A percentile compares a stretch with the other conserved stretches of the same genome.
phyloP scores from a whole-genome alignment of 92 coral and sea anemone genomes.

The Muricea muricata region DNA sequence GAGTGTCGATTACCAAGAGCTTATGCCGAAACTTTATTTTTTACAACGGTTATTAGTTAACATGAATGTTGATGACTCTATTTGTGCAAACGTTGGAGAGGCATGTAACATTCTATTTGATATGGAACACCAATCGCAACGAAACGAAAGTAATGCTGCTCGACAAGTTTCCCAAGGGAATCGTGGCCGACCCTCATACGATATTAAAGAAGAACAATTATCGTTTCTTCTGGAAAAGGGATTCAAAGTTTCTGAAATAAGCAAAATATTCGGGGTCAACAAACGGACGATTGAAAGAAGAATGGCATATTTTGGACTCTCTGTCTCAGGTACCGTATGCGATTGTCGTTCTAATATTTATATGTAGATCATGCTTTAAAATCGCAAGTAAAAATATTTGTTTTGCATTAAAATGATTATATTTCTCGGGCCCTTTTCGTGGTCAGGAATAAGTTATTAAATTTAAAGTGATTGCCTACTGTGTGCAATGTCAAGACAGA shows the following conservation, averaged over 20 bases:
- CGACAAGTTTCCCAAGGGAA: not conserved
- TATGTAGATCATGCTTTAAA: too few species aligned
- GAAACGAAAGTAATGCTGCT: not conserved
- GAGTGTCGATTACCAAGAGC: not conserved
- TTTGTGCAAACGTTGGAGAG: not conserved
- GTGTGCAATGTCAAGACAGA: too few species aligned
- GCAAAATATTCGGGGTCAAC: conserved; percentile 2
- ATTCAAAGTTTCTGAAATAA: conserved; percentile 14
- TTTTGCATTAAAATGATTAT: too few species aligned
- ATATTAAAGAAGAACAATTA: conserved; percentile 36
- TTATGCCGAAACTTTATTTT: not conserved
- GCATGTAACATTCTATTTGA: not conserved
- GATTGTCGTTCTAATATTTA: too few species aligned
- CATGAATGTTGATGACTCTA: not conserved
- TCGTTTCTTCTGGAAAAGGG: conserved; percentile 34
- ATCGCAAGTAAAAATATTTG: too few species aligned
- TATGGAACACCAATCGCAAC: not conserved
- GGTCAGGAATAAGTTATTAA: not conserved
- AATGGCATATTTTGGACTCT: conserved; percentile 25
- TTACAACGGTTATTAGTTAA: not conserved
- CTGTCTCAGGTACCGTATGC: conserved; percentile 6
- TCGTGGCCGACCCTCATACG: conserved; percentile 28
- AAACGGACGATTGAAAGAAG: conserved; percentile 31
- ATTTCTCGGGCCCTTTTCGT: not conserved
- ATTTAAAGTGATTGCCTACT: too few species aligned